These are phyloP conservation scores for Temnopleurus reevesii DNA, from an alignment of 53 echinoderm and acorn worm species.

Conservation along the genomic window DNA sequence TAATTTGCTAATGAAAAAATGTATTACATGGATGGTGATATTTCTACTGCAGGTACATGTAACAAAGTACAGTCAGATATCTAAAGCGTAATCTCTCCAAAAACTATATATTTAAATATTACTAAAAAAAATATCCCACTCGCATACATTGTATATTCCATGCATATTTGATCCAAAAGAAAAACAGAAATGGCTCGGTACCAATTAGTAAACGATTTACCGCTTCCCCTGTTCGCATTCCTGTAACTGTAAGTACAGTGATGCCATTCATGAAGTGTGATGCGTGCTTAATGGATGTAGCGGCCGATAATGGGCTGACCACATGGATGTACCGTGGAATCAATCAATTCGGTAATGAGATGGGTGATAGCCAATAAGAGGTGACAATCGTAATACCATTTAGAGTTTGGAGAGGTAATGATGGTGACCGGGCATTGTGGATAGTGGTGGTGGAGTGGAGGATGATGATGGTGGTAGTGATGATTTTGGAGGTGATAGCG, in stretches of 20 bases:
- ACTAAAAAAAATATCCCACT: too few species aligned
- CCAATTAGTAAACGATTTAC: not conserved
- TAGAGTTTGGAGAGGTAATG: not conserved
- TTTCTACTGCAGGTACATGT: too few species aligned
- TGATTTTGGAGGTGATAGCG: not conserved
- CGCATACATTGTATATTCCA: not conserved
- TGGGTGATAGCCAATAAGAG: not conserved
- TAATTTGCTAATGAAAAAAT: too few species aligned
- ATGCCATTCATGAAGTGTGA: constrained; percentile 16
- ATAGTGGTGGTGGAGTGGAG: not conserved
- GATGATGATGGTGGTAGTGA: not conserved
- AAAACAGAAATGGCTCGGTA: not conserved
- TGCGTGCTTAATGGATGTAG: not conserved
- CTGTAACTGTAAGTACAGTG: not conserved
- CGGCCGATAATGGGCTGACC: constrained; percentile 17
- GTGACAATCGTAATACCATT: not conserved
- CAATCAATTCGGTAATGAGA: not conserved
- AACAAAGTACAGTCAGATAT: too few species aligned
- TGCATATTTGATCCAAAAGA: not conserved
- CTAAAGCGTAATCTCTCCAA: too few species aligned
- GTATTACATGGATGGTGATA: too few species aligned
- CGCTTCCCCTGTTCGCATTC: constrained; percentile 29
- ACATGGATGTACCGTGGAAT: not conserved
- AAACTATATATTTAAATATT: too few species aligned
- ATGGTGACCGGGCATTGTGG: not conserved